Evolutionary conservation across 2,797 vertebrate genomes (phyloP).

Genomic region (Heteromormyrus szaboi): DNA sequence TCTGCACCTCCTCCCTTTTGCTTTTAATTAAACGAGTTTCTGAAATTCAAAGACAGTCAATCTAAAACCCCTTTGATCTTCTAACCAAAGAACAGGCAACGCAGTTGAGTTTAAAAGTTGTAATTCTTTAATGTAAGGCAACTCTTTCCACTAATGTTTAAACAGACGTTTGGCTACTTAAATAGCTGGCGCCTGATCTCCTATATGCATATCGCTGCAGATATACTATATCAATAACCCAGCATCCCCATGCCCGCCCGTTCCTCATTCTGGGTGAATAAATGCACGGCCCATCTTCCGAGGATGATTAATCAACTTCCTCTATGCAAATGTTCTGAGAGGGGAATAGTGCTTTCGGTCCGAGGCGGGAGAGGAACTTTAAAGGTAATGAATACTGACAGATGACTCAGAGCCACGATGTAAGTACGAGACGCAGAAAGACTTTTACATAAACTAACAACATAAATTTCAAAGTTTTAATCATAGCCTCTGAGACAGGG

Average conservation of each 20-base stretch:
- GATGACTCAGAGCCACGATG: conserved; percentile 8
- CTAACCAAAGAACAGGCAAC: conserved; percentile 39
- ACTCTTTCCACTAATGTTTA: conserved; percentile 27
- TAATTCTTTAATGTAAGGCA: conserved; percentile 41
- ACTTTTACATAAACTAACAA: conserved; percentile 3
- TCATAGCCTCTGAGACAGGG: not conserved
- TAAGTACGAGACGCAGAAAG: not conserved
- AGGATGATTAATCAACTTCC: conserved; percentile 9
- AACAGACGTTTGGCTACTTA: conserved; percentile 5
- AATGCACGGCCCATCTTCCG: not conserved
- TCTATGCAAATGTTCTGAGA: conserved; percentile 15
- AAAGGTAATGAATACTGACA: conserved; percentile 13
- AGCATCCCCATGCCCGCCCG: not conserved
- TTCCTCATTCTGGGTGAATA: not conserved
- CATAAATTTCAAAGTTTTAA: conserved; percentile 8
- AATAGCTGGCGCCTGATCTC: not conserved
- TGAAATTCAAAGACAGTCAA: conserved; percentile 45
- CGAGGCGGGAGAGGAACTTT: not conserved
- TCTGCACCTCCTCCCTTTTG: conserved; percentile 27
- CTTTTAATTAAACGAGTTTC: conserved; percentile 67
- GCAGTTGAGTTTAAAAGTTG: conserved; percentile 51
- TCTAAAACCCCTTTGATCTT: conserved; percentile 62
- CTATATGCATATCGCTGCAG: not conserved
- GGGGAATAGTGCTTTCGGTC: not conserved
- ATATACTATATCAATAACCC: not conserved